Evolutionary conservation across 2,888 invertebrate species (phyloP), one percentile per base, ranked within the genome.

Genomic region (Tanypteryx hageni): DNA sequence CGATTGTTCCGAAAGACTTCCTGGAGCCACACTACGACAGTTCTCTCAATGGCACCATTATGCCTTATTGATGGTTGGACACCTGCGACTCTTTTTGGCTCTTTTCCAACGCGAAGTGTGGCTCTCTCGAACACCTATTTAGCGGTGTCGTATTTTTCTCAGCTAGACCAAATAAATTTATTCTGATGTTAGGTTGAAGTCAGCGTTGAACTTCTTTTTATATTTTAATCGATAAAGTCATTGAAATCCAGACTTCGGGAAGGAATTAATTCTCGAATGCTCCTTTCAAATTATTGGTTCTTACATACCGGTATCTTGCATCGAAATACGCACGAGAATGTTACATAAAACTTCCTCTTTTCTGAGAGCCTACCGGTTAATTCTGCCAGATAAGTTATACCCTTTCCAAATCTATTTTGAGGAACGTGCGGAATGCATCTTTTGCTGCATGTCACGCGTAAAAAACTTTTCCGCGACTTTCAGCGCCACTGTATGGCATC

Each of bases 51-150:
- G 27, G 27, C 10, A 76, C 76, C 76, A 76, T 27, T 76, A 22
- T 27, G 76, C 76, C 8, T 76, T 76, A 76, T 76, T 76, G 76
- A 76, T 76, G 76, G 27, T 27, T 22, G 76, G 27, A 76, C 76
- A 76, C 76, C 76, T 76, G 76, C 22, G 22, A 76, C 76, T 22
- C 22, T 22, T 27, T 13, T 76, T 76, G 76, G 76, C 11, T 11
- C 4, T 5, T 13, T 27, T 76, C 76, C 76, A 76, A 27, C 11
- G 11, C 27, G n/a, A n/a, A n/a, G n/a, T n/a, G n/a, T n/a, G n/a
- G n/a, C 44, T 44, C 44, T 44, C 44, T 44, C 44, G 44, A 44
- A 44, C 44, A 44, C 44, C 44, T 44, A 44, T 44, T 5, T 44
- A 44, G 44, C 44, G 44, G 5, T 44, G 5, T 44, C 44, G 44